phyloP scores from a whole-genome alignment of 2,113 vertebrate genomes.

The Tragelaphus scriptus region DNA sequence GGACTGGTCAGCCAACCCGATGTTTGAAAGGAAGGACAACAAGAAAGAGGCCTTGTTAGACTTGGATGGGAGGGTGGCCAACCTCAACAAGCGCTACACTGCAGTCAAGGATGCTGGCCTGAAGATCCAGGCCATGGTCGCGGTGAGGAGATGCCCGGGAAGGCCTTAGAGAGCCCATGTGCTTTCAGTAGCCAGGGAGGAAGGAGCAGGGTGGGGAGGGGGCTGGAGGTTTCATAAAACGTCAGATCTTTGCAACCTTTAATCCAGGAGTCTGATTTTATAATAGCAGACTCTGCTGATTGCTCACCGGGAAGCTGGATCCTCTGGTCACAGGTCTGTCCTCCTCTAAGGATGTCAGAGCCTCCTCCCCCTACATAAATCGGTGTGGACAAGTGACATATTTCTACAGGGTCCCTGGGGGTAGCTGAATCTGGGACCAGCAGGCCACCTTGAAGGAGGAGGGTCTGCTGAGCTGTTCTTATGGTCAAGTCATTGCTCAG shows the following conservation, averaged over 20 bases:
- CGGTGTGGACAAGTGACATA: rapidly evolving
- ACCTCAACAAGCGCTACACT: conserved; percentile 66
- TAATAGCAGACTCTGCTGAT: rapidly evolving
- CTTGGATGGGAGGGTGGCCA: conserved; percentile 63
- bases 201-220: background rate
- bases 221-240: rapidly evolving
- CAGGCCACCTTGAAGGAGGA: rapidly evolving
- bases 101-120: conserved; percentile 43
- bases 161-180: rapidly evolving
- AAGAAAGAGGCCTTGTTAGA: conserved; percentile 77
- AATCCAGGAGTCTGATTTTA: rapidly evolving
- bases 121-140: conserved; percentile 75
- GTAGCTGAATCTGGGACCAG: background rate
- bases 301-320: rapidly evolving
- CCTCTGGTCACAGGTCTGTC: rapidly evolving
- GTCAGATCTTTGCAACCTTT: rapidly evolving
- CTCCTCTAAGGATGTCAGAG: background rate
- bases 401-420: rapidly evolving
- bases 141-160: conserved; percentile 52
- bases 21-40: conserved; percentile 81
- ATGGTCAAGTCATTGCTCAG: background rate
- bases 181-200: background rate
- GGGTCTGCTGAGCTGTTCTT: background rate
- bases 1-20: conserved; percentile 77
- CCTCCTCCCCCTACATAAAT: rapidly evolving